A percentile compares a stretch with the other conserved stretches of the same genome.
These are phyloP conservation scores for Cryptocephalus moraei DNA, from an alignment of 2,888 invertebrate genomes.

Conservation along the genomic window DNA sequence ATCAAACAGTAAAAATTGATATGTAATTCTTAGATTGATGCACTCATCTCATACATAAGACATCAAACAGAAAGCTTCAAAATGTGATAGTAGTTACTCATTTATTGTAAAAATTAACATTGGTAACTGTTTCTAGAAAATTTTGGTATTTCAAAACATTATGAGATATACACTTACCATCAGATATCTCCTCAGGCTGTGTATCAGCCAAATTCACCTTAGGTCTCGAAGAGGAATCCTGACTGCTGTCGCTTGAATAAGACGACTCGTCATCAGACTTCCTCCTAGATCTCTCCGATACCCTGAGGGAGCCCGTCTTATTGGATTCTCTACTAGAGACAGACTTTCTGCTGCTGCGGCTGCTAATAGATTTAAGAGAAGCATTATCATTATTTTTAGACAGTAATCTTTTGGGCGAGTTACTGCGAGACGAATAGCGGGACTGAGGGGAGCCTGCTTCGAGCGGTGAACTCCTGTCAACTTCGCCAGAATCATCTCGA, in stretches of 20 bases:
- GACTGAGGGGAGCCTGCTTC: too few species aligned
- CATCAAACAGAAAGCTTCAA: neutral
- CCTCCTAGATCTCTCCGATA: conserved; percentile 19
- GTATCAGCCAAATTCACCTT: conserved; percentile 29
- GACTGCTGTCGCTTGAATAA: conserved; percentile 35
- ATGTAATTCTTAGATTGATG: too few species aligned
- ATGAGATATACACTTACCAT: conserved; percentile 37
- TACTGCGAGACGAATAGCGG: too few species aligned
- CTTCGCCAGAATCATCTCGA: neutral
- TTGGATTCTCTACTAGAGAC: conserved; percentile 19
- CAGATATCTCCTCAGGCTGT: conserved; percentile 52
- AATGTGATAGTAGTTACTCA: neutral
- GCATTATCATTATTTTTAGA: conserved; percentile 15
- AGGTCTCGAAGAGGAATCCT: conserved; percentile 31
- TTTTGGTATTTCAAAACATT: neutral
- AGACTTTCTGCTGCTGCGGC: conserved; percentile 25
- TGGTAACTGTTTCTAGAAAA: neutral
- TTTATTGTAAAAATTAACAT: neutral
- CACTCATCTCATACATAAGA: too few species aligned
- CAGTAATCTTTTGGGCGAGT: too few species aligned
- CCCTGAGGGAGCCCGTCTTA: conserved; percentile 18
- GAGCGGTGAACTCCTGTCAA: neutral
- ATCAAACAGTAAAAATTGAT: too few species aligned
- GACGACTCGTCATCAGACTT: conserved; percentile 18
- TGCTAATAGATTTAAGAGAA: conserved; percentile 26